Evolutionary conservation across 2,888 invertebrate genomes (phyloP), one percentile per base, ranked within the genome.

Genomic region (Allygus modestus): DNA sequence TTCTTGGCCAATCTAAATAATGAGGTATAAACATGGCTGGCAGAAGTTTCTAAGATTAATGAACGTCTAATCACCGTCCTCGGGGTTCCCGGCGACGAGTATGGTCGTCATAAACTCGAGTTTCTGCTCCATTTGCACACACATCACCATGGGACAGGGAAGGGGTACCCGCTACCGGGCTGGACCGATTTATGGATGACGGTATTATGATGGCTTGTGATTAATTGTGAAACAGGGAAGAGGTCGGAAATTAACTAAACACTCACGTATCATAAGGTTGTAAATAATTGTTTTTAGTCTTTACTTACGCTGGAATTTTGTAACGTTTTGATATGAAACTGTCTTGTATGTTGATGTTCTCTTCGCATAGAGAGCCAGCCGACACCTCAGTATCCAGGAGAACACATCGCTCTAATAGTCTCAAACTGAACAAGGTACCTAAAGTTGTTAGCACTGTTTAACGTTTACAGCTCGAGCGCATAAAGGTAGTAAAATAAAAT

Each of bases 1-100:
- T 41, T 71, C 71, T 41, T 31, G 65, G 65, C 15, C 65, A 65
- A 65, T 65, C 65, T 65, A 31, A 28, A 65, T 65, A 65, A 65
- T 65, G 65, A 65, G 65, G 65, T 65, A 65, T 65, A 65, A 65
- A 65, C 65, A 65, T 65, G 31, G 65, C 65, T 31, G 31, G 65
- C 65, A 65, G 65, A 28, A 65, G 65, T 28, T 31, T 65, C 65
- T 11, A 65, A 65, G 65, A 65, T 65, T 65, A 31, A 65, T 65
- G 65, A 65, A 15, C 15, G 65, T 17, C 28, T 65, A 65, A 65
- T 65, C 65, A 15, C 65, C 15, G 65, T 28, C 65, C 65, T 31
- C 65, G 17, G 65, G 65, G 65, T 65, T 12, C 31, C 1, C n/a
- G 51, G 51, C 2, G 51, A 58, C 58, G 58, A 58, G 20, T 4